Percentiles rank a stretch among this genome's conserved stretches.
Conservation (phyloP, 2,113 vertebrate genomes). For the Catharus minimus region DNA sequence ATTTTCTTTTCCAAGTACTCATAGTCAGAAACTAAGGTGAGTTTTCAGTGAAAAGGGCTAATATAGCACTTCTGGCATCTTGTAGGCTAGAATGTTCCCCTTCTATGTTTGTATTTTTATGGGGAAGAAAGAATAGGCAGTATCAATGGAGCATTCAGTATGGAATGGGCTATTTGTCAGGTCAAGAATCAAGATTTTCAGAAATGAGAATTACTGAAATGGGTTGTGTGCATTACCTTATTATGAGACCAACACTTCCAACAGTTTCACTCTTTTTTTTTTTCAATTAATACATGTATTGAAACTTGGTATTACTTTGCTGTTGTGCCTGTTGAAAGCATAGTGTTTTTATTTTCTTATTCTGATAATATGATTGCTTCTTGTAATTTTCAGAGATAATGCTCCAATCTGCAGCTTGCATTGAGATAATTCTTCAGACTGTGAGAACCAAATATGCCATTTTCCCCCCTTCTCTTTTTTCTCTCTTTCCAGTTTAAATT, state of each 20-base stretch:
- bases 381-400: slow-evolving; percentile 16
- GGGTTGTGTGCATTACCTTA: neutral
- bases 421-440: neutral
- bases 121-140: slow-evolving; percentile 7
- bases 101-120: neutral
- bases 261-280: neutral
- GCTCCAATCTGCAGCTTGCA: neutral
- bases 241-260: neutral
- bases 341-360: neutral
- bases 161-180: neutral
- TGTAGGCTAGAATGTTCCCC: neutral
- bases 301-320: neutral
- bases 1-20: neutral
- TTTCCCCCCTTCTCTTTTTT: neutral
- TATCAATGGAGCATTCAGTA: neutral
- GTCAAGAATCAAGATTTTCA: slow-evolving; percentile 7
- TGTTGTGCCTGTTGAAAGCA: neutral
- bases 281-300: neutral
- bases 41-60: neutral
- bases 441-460: neutral
- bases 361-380: neutral
- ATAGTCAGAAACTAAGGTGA: neutral
- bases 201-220: slow-evolving; percentile 21
- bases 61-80: neutral
- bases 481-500: neutral